These are phyloP conservation scores for Diabrotica balteata DNA, from an alignment of 2,888 invertebrate genomes.

Conservation along the genomic window DNA sequence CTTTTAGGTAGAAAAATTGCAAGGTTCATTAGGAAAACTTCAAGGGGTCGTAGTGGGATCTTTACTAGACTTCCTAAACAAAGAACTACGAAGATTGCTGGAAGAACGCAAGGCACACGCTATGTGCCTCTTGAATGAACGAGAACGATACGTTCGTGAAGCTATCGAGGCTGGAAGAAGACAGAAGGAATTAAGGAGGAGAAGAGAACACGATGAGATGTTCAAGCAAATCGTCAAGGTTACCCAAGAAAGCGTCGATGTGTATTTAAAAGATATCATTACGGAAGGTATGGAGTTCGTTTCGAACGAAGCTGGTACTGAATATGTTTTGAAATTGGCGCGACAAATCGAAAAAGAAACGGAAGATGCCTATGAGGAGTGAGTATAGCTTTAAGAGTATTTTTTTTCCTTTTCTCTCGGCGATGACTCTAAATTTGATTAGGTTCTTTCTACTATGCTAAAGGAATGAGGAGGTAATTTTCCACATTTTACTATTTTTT, in stretches of 20 bases:
- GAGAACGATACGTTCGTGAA: slow-evolving; percentile 77
- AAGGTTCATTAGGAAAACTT: slow-evolving; percentile 71
- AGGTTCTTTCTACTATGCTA: no score
- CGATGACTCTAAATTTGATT: neutral
- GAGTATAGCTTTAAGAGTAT: slow-evolving; percentile 11
- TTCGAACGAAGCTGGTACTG: slow-evolving; percentile 65
- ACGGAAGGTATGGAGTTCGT: slow-evolving; percentile 67
- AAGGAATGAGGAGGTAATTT: no score
- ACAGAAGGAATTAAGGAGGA: slow-evolving; percentile 76
- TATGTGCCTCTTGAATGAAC: slow-evolving; percentile 77
- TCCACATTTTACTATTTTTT: no score
- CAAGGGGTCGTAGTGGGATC: slow-evolving; percentile 78
- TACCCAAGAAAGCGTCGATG: slow-evolving; percentile 67
- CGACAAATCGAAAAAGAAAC: slow-evolving; percentile 66
- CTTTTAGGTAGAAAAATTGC: slow-evolving; percentile 64
- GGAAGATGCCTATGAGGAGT: slow-evolving; percentile 46
- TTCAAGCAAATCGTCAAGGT: slow-evolving; percentile 74
- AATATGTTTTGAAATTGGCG: slow-evolving; percentile 65
- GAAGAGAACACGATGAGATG: slow-evolving; percentile 80
- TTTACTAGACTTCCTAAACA: slow-evolving; percentile 76
- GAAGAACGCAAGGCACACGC: slow-evolving; percentile 83
- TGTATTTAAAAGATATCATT: slow-evolving; percentile 70
- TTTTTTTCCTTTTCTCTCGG: slow-evolving; percentile 5
- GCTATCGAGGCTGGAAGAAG: slow-evolving; percentile 81
- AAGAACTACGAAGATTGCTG: slow-evolving; percentile 77